phyloP scores from a whole-genome alignment of 2,888 invertebrate genomes.

The Brachypalpus laphriformis region DNA sequence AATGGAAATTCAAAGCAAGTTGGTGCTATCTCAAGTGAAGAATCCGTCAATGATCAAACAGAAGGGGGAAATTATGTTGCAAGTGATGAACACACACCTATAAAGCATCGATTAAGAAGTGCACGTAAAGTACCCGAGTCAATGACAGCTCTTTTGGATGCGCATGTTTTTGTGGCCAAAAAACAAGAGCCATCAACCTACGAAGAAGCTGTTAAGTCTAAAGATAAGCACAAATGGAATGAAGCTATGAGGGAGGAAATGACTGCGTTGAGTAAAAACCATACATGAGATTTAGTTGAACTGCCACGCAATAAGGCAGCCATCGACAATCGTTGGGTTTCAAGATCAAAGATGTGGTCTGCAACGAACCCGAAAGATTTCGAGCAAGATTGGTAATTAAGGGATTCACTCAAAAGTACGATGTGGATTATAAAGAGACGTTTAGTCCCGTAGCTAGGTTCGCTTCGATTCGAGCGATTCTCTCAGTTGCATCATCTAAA shows the following conservation, averaged over 20 bases:
- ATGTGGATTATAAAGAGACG: neutral
- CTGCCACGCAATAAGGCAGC: too few species aligned
- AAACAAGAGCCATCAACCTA: neutral
- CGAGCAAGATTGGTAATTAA: neutral
- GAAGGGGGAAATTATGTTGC: neutral
- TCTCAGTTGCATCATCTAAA: too few species aligned
- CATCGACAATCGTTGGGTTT: too few species aligned
- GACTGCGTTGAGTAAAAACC: neutral
- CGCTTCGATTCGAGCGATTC: neutral
- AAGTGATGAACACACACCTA: neutral
- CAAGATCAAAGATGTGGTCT: too few species aligned
- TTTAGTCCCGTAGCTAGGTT: neutral
- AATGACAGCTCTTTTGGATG: neutral
- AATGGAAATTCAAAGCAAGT: too few species aligned
- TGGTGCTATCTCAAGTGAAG: neutral
- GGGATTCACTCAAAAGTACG: neutral
- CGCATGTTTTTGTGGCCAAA: neutral
- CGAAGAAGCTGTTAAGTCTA: neutral
- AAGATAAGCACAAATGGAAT: neutral
- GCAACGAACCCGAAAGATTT: neutral
- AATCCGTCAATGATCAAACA: neutral
- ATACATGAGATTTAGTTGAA: constrained; percentile 10
- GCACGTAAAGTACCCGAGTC: neutral
- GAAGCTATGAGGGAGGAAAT: constrained; percentile 7
- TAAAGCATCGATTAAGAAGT: neutral